Evolutionary conservation across 1,140 invertebrate species (phyloP).

Genomic region (Lepidurus arcticus): DNA sequence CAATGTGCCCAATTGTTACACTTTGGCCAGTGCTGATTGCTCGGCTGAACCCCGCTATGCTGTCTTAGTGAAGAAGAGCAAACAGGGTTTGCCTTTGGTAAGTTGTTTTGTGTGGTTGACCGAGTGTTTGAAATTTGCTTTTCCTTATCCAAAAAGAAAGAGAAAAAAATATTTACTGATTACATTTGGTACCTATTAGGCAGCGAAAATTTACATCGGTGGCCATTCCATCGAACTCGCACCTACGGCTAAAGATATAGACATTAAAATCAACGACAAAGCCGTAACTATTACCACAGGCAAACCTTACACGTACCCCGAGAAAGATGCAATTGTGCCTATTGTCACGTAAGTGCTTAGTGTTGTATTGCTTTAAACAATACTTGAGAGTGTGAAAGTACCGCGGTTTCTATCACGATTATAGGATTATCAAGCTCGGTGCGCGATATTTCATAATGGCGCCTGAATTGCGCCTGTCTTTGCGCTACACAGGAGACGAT

Average conservation of each 20-base stretch:
- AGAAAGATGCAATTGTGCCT: slow-evolving; percentile 23
- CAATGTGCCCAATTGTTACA: slow-evolving; percentile 35
- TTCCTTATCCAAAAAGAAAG: no score
- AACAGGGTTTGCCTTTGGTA: slow-evolving; percentile 27
- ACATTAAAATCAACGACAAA: slow-evolving; percentile 35
- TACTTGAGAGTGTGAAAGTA: neutral
- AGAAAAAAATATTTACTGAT: no score
- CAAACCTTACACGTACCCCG: slow-evolving; percentile 29
- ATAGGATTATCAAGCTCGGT: slow-evolving; percentile 30
- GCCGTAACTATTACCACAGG: slow-evolving; percentile 28
- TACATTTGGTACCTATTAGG: neutral
- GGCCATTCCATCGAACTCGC: slow-evolving; percentile 36
- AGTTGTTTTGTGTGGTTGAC: neutral
- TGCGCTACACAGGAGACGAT: slow-evolving; percentile 35
- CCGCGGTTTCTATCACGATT: slow-evolving; percentile 16
- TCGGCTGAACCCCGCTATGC: slow-evolving; percentile 34
- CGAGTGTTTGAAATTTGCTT: no score
- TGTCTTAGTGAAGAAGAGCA: slow-evolving; percentile 36
- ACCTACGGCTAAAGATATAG: slow-evolving; percentile 28
- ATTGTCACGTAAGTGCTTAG: slow-evolving; percentile 1
- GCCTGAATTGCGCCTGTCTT: slow-evolving; percentile 27
- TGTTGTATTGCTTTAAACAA: neutral
- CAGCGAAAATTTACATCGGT: slow-evolving; percentile 36
- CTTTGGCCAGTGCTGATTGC: slow-evolving; percentile 36
- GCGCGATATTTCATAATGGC: slow-evolving; percentile 35